A percentile compares a stretch with the other conserved stretches of the same genome.
Conservation (phyloP, 2,888 invertebrate genomes). For the Trichogramma evanescens region DNA sequence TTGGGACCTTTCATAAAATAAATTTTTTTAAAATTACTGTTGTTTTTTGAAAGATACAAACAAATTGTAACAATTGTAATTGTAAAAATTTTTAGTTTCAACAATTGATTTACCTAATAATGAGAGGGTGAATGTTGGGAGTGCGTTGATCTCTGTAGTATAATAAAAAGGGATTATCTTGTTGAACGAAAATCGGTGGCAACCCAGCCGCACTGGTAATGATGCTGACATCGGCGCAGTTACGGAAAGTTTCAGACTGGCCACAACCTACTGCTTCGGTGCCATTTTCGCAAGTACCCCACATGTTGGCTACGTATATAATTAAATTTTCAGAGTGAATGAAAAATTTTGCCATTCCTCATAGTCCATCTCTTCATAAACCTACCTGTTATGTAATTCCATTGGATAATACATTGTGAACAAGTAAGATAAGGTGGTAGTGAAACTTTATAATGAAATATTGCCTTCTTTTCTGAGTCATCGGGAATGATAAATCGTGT, state of each 20-base stretch:
- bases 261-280: constrained; percentile 85
- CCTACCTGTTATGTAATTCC: constrained; percentile 81
- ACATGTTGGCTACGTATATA: constrained; percentile 68
- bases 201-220: constrained; percentile 71
- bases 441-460: constrained; percentile 65
- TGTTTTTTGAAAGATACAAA: not conserved
- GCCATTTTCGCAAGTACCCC: constrained; percentile 81
- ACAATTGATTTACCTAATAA: constrained; percentile 60
- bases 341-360: not conserved
- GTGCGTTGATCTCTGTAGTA: constrained; percentile 66
- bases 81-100: not conserved
- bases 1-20: constrained; percentile 58
- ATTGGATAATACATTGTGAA: constrained; percentile 84
- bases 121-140: constrained; percentile 65
- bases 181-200: constrained; percentile 60
- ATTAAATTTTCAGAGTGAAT: not conserved
- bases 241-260: constrained; percentile 82
- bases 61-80: not conserved
- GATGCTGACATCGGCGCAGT: constrained; percentile 83
- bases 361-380: not conserved
- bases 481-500: constrained; percentile 65
- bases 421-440: constrained; percentile 79
- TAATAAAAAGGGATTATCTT: constrained; percentile 67
- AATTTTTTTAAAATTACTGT: not conserved
- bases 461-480: constrained; percentile 60